Percentiles rank a stretch among this genome's conserved stretches.
Evolutionary conservation across 1,140 invertebrate species (phyloP).

Genomic region (Heterodera schachtii): DNA sequence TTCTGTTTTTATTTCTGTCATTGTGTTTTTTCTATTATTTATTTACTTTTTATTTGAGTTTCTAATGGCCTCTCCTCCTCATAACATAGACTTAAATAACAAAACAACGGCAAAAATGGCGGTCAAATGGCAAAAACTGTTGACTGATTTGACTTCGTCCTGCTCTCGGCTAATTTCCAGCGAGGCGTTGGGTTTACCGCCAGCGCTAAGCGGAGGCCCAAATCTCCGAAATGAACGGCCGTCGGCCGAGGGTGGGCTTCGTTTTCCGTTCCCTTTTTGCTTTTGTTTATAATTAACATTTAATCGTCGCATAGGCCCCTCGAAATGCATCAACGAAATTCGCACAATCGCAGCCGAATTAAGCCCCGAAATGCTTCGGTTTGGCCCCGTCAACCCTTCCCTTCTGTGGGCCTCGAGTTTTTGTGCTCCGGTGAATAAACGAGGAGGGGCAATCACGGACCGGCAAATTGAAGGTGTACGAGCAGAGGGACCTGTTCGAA

Average conservation of each 20-base stretch:
- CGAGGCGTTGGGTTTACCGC: background rate
- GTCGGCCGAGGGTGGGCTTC: too few species aligned
- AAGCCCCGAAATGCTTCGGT: conserved; percentile 4
- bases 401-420: conserved; percentile 26
- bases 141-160: background rate
- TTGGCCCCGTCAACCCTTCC: conserved; percentile 14
- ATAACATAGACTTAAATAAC: background rate
- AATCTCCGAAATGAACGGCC: background rate
- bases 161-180: background rate
- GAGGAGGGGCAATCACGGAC: background rate
- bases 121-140: background rate
- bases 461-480: conserved; percentile 25
- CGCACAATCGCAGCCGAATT: conserved; percentile 7
- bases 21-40: background rate
- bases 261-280: too few species aligned
- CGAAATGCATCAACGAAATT: conserved; percentile 17
- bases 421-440: conserved; percentile 8
- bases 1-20: background rate
- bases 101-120: background rate
- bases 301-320: background rate
- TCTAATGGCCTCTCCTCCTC: background rate
- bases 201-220: background rate
- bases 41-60: background rate
- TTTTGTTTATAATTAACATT: too few species aligned
- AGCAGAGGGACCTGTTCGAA: conserved; percentile 27